Evolutionary conservation across 2,888 invertebrate genomes (phyloP).

Genomic region (Eupithecia insigniata): DNA sequence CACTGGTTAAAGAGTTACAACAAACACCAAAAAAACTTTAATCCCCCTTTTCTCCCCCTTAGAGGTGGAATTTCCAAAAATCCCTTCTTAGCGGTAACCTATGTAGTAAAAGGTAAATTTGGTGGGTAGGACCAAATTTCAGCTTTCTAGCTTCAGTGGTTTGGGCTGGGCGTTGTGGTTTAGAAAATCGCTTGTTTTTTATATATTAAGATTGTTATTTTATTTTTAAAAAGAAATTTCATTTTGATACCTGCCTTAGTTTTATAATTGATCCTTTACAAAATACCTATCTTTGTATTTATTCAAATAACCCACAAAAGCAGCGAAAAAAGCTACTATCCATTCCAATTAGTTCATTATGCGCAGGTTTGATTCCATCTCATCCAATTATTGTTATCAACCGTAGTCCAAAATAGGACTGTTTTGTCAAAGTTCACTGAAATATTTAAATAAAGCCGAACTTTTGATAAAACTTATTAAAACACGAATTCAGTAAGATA

Average conservation of each 20-base stretch:
- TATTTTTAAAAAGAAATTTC: not conserved
- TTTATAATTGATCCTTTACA: too few relatives aligned
- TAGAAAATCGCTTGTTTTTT: too few relatives aligned
- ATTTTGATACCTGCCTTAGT: not conserved
- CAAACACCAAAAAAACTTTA: too few relatives aligned
- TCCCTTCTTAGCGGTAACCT: too few relatives aligned
- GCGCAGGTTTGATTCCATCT: slow-evolving; percentile 31
- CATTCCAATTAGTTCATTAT: slow-evolving; percentile 19
- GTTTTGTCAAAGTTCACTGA: slow-evolving; percentile 32
- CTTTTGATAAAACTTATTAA: slow-evolving; percentile 29
- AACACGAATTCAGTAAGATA: slow-evolving; percentile 24
- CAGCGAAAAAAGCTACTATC: slow-evolving; percentile 1
- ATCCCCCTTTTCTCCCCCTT: too few relatives aligned
- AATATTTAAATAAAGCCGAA: slow-evolving; percentile 33
- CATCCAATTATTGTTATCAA: slow-evolving; percentile 26
- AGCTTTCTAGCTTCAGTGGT: too few relatives aligned
- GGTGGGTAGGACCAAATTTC: too few relatives aligned
- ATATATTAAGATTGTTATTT: too few relatives aligned
- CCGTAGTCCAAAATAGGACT: slow-evolving; percentile 27
- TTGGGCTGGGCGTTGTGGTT: too few relatives aligned
- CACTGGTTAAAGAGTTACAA: too few relatives aligned
- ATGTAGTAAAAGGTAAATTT: too few relatives aligned
- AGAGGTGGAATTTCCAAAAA: too few relatives aligned
- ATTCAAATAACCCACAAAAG: not conserved
- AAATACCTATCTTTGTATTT: not conserved